Percentiles rank a stretch among this genome's conserved stretches.
phyloP scores from a whole-genome alignment of 2,888 invertebrate genomes.

The Thera britannica region DNA sequence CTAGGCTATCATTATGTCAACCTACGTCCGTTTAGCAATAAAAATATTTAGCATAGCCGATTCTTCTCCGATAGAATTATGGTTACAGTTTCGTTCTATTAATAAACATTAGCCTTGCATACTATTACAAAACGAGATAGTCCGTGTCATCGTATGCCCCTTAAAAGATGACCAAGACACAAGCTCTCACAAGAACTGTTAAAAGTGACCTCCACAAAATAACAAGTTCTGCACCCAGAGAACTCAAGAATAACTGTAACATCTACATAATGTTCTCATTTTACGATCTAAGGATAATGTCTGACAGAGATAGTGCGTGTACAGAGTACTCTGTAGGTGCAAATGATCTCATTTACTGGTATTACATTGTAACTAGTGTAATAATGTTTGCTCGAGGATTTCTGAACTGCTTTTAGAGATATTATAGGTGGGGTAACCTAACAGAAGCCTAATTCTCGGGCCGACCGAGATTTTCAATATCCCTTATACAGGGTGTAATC shows the following conservation, averaged over 20 bases:
- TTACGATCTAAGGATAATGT: conserved; percentile 38
- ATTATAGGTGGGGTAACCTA: too few relatives aligned
- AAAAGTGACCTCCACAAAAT: neutral
- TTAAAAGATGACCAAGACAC: neutral
- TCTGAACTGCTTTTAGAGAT: neutral
- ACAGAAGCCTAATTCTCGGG: too few relatives aligned
- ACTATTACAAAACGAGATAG: neutral
- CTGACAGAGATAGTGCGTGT: conserved; percentile 30
- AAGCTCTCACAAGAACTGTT: neutral
- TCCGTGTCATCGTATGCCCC: neutral
- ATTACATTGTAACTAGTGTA: conserved; percentile 18
- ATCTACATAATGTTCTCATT: conserved; percentile 45
- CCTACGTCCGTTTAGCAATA: neutral
- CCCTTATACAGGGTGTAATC: too few relatives aligned
- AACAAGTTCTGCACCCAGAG: too few relatives aligned
- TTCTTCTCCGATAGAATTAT: neutral
- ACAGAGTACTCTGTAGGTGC: conserved; percentile 19
- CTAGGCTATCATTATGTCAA: neutral
- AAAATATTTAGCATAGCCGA: neutral
- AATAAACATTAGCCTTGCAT: neutral
- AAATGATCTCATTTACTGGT: conserved; percentile 26
- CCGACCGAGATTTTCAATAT: too few relatives aligned
- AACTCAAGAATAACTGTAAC: conserved; percentile 8
- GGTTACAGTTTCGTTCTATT: neutral
- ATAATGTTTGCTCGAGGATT: neutral